Evolutionary conservation across 2,113 vertebrate genomes (phyloP), one percentile per base, ranked within the genome.

Genomic region (Anarrhichthys ocellatus): DNA sequence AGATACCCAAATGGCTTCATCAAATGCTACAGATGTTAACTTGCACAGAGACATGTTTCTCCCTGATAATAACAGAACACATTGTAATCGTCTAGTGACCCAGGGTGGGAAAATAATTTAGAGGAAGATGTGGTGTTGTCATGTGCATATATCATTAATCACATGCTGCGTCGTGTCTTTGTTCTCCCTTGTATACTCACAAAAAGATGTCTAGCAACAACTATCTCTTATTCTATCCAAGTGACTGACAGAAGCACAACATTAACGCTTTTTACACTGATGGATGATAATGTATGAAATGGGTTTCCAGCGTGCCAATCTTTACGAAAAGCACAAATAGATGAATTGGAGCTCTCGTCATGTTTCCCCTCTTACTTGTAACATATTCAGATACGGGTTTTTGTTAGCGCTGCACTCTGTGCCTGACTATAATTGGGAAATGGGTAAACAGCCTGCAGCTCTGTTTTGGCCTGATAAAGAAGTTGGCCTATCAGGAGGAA

Each of bases 391-490:
- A 70, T 52, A 24, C 36, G 34, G 17, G 59, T 64, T 74, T 32
- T 44, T 29, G 56, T 79, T 50, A 52, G 66, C 42, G 17, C 54
- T 61, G 70, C 73, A 46, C 76, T 76, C 68, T 75, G 72, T 56
- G 62, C 54, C 59, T 72, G 62, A 52, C 87, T 91, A 81, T 82
- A 56, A 81, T 89, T 78, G n/a, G n/a, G 65, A 82, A 82, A 50
- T 70, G 71, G 84, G 87, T 86, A 86, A 80, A 86, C 78, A 89
- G 92, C 91, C 87, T 83, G 44, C 77, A 84, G 93, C 86, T 52
- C 85, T 79, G 82, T 76, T 42, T 81, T 88, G 83, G 54, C 87
- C 91, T 91, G 78, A 81, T 93, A 87, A 91, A 86, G 78, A 82
- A 87, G 83, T 88, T 81, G 67, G 65, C 74, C 27, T 68, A 79